Base-by-base conservation (phyloP, 2,888 invertebrate species). In the Oconnorella tubifera region DNA sequence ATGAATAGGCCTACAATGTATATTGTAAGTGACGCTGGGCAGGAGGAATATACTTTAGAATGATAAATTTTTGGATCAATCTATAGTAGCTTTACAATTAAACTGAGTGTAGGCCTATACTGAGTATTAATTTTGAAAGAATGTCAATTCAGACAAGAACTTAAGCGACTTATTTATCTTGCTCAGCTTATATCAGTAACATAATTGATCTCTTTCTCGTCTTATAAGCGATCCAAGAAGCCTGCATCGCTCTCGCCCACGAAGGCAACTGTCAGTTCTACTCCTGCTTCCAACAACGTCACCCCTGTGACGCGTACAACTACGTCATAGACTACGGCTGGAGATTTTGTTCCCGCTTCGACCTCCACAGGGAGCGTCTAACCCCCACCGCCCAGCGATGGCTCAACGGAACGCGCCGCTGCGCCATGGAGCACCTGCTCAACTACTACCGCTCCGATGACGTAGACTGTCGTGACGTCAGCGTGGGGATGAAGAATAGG, bases 251-350 rank as follows among this genome's bases (percentile, higher is more conserved):
- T 6, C 55, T 31, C 31, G 62, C 58, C 6, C 29, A 33, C n/a
- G 25, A 55, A 4, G 65, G 65, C 2, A 56, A 63, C 31, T 65
- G 65, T 29, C n/a, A 29, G 25, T 66, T 63, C 33, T 66, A 59
- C 60, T 31, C 33, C 31, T 67, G 63, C 27, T 65, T 63, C 50
- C 28, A 67, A 28, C 33, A 65, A 23, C 59, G 59, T 19, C 51
- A 65, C 48, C 56, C 60, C 3, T 63, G 59, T 56, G 19, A n/a
- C 29, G 28, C 14, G 27, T 29, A 63, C 50, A 33, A 66, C 53
- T 66, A 62, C 33, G 56, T 32, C 28, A 50, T 55, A 55, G 31
- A 56, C 28, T 59, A 64, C 62, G 56, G 59, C 33, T 66, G 40
- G 40, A 27, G 55, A 40, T 59, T 55, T 55, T 66, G 59, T 59